phyloP scores from a whole-genome alignment of 2,888 invertebrate species.

The Melanostoma scalare region DNA sequence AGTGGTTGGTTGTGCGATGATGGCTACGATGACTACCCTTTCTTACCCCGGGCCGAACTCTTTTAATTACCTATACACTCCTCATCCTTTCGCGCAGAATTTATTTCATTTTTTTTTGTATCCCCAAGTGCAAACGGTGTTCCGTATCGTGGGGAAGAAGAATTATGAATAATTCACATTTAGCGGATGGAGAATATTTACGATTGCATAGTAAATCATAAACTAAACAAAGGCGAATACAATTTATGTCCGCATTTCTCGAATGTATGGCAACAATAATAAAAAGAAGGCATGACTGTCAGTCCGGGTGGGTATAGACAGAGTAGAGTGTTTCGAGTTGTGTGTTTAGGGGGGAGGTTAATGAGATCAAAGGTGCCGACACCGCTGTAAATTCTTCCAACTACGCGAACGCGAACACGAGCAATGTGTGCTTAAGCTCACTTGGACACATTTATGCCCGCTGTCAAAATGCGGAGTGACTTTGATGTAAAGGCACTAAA shows the following conservation, averaged over 20 bases:
- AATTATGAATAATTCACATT: conserved; percentile 67
- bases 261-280: conserved; percentile 34
- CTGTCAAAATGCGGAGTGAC: conserved; percentile 42
- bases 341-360: neutral
- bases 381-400: conserved; percentile 49
- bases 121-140: neutral
- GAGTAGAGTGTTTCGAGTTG: conserved; percentile 5
- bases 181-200: conserved; percentile 58
- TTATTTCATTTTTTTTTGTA: too few relatives aligned
- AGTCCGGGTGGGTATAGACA: conserved; percentile 18
- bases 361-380: conserved; percentile 59
- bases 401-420: neutral
- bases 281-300: conserved; percentile 25
- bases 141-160: neutral
- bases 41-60: conserved; percentile 18
- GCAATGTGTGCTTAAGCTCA: conserved; percentile 49
- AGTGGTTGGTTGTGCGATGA: conserved; percentile 35
- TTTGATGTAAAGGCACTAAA: conserved; percentile 42
- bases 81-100: neutral
- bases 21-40: conserved; percentile 16
- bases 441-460: conserved; percentile 57
- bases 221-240: conserved; percentile 56
- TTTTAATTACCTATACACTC: conserved; percentile 53
- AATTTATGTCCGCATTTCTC: conserved; percentile 59
- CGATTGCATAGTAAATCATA: conserved; percentile 57